phyloP scores from a whole-genome alignment of 64 coral and sea anemone genomes.

The Trachythela sp. region DNA sequence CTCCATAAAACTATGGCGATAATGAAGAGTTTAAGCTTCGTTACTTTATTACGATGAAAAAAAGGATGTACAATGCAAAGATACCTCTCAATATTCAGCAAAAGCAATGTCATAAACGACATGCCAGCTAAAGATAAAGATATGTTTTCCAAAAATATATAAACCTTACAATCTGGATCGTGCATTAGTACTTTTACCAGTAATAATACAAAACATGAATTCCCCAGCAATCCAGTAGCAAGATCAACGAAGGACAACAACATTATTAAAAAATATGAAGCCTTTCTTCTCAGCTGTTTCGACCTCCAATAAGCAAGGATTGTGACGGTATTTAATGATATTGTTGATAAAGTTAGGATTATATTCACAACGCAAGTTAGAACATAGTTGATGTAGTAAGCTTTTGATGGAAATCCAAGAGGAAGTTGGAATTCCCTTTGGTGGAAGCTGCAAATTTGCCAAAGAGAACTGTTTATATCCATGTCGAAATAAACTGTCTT shows the following conservation, averaged over 20 bases:
- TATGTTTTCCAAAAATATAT: background rate
- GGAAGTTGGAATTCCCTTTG: too few relatives aligned
- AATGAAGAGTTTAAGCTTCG: background rate
- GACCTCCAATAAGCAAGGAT: background rate
- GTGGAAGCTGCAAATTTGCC: too few relatives aligned
- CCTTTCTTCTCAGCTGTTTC: background rate
- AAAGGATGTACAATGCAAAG: background rate
- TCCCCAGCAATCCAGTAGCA: background rate
- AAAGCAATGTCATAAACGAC: background rate
- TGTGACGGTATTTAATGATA: background rate
- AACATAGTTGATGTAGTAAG: background rate
- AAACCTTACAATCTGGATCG: background rate
- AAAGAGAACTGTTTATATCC: too few relatives aligned
- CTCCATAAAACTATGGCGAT: background rate
- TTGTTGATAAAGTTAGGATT: background rate
- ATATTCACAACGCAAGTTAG: background rate
- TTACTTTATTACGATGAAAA: background rate
- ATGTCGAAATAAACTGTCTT: too few relatives aligned
- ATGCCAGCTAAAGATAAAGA: background rate
- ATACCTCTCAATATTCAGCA: background rate
- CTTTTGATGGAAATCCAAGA: background rate
- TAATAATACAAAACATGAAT: background rate
- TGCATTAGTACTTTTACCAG: background rate
- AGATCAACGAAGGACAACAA: background rate
- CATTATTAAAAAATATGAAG: slow-evolving; percentile 4